Conservation (phyloP, 2,113 vertebrate genomes). For the Rhinoderma darwinii region DNA sequence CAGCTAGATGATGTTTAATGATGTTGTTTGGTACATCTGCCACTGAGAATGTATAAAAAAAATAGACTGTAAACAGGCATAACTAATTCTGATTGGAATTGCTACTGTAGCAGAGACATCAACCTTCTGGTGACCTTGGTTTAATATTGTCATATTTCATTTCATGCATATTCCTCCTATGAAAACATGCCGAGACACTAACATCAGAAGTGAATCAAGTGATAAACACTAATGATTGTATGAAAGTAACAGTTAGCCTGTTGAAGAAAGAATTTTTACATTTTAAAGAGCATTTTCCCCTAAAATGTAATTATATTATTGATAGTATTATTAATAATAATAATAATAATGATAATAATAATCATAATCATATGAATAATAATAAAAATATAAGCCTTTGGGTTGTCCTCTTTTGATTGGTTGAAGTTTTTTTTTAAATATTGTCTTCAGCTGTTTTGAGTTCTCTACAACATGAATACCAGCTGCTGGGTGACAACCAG, state of each 20-base stretch:
- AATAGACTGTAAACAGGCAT: constrained; percentile 37
- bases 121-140: constrained; percentile 34
- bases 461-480: too few relatives aligned
- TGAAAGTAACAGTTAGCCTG: neutral
- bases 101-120: neutral
- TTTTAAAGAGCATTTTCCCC: too few relatives aligned
- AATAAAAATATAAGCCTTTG: too few relatives aligned
- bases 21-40: constrained; percentile 53
- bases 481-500: too few relatives aligned
- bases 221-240: neutral
- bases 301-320: too few relatives aligned
- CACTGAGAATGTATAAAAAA: constrained; percentile 24
- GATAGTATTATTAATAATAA: too few relatives aligned
- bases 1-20: constrained; percentile 43
- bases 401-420: too few relatives aligned
- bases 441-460: too few relatives aligned
- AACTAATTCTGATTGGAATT: constrained; percentile 40
- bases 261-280: neutral
- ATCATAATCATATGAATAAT: too few relatives aligned
- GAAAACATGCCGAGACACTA: neutral
- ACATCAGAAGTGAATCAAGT: neutral
- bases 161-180: constrained; percentile 6
- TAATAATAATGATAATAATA: too few relatives aligned
- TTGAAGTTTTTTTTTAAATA: too few relatives aligned
- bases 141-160: constrained; percentile 18